phyloP scores from a whole-genome alignment of 2,888 invertebrate genomes.

The Ochropacha duplaris region DNA sequence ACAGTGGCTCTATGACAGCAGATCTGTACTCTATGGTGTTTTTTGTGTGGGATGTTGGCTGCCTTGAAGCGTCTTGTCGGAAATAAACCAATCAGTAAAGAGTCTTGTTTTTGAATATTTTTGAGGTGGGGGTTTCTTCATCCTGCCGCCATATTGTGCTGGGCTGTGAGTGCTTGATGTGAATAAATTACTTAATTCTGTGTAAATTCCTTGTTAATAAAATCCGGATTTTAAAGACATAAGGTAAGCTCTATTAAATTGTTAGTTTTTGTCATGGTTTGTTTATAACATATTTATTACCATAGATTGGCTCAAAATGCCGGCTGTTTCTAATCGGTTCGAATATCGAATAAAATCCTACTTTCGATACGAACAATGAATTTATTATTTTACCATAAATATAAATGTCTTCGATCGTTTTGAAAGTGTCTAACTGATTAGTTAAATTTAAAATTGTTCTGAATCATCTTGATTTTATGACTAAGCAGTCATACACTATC shows the following conservation, averaged over 20 bases:
- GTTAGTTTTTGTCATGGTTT: slow-evolving; percentile 66
- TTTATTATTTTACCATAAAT: neutral
- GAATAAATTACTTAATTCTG: slow-evolving; percentile 64
- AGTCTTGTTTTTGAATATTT: slow-evolving; percentile 69
- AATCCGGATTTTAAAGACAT: slow-evolving; percentile 69
- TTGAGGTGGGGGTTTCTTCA: slow-evolving; percentile 77
- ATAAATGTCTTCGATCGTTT: neutral
- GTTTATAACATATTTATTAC: slow-evolving; percentile 22
- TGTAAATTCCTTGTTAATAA: slow-evolving; percentile 70
- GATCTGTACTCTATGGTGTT: slow-evolving; percentile 28
- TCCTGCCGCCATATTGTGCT: slow-evolving; percentile 81
- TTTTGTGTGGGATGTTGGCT: slow-evolving; percentile 44
- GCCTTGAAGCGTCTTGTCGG: slow-evolving; percentile 66
- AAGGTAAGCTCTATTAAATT: slow-evolving; percentile 67
- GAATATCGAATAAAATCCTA: slow-evolving; percentile 2
- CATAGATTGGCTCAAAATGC: slow-evolving; percentile 26
- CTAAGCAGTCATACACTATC: too few relatives aligned
- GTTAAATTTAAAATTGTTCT: neutral
- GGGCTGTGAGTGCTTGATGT: slow-evolving; percentile 78
- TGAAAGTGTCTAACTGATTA: neutral
- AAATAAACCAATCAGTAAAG: slow-evolving; percentile 59
- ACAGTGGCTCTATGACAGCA: neutral
- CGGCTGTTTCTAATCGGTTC: slow-evolving; percentile 34
- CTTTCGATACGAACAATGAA: neutral
- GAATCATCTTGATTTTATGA: neutral